Evolutionary conservation across 2,888 invertebrate species (phyloP), one percentile per base, ranked within the genome.

Genomic region (Torymus auratus): DNA sequence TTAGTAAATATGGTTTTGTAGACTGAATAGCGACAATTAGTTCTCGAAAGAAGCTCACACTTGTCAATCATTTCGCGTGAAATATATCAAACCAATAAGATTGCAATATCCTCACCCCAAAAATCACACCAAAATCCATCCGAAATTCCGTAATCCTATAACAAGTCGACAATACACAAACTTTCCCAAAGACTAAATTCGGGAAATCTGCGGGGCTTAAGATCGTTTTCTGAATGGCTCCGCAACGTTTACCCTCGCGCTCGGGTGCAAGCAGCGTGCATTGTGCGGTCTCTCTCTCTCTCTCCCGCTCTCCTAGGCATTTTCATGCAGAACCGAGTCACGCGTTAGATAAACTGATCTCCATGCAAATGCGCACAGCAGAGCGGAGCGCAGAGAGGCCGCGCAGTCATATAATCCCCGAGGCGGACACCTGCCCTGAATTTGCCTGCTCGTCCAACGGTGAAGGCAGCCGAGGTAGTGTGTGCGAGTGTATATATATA

Each of bases 401-500:
- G 28, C 72, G 53, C 70, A 55, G 74, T 78, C 78, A 14, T 13
- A 75, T 81, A 78, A 81, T 79, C 78, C 78, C 55, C 61, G 60
- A 70, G 78, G 71, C 82, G 56, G 75, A 79, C 82, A 82, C 78
- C 82, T 82, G 82, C 72, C 79, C 79, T 79, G 72, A 76, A 78
- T 82, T 78, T 73, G 75, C 64, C 41, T 52, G 41, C 17, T 58
- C 60, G 58, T 60, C 55, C 20, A 14, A 67, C 55, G 41, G 23
- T 53, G 62, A 41, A 64, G 60, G 7, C 50, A 17, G 23, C 7
- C 7, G 41, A 7, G 41, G 41, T 41, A 64, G 69, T 15, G 56
- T 28, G 5, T 2, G 5, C 5, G 3, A 0, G 28, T 28, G 69
- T 55, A 12, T 50, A 14, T 58, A 7, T 17, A n/a, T 61, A 2